Evolutionary conservation across 2,888 invertebrate genomes (phyloP).

Genomic region (Hermaeophaga mercurialis): DNA sequence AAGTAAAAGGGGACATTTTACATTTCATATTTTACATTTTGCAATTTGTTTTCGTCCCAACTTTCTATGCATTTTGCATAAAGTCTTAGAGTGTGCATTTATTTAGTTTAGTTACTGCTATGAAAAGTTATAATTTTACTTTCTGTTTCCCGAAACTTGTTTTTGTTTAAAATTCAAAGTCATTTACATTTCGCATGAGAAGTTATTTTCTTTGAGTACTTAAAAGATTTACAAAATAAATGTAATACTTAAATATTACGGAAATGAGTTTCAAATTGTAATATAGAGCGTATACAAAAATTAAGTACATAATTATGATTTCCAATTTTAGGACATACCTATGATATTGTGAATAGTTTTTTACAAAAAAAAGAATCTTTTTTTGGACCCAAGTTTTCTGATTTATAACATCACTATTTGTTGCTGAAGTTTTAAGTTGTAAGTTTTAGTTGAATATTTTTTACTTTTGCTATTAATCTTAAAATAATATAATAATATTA

Average conservation of each 20-base stretch:
- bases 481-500: too few species aligned
- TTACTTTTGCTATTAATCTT: too few species aligned
- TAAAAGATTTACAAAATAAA: background rate
- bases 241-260: background rate
- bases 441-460: too few species aligned
- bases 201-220: background rate
- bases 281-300: too few species aligned
- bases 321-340: too few species aligned
- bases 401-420: too few species aligned
- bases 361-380: too few species aligned
- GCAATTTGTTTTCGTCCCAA: background rate
- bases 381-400: too few species aligned
- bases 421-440: too few species aligned
- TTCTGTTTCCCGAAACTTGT: slow-evolving; percentile 2
- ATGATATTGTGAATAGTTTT: too few species aligned
- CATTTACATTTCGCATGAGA: background rate
- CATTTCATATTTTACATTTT: slow-evolving; percentile 2
- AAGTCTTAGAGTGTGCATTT: slow-evolving; percentile 4
- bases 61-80: slow-evolving; percentile 2
- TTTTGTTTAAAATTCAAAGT: background rate
- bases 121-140: slow-evolving; percentile 8
- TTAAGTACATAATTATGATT: too few species aligned
- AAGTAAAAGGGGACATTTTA: background rate
- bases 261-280: too few species aligned
- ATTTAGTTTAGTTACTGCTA: background rate